Percentiles rank a stretch among this genome's conserved stretches.
Conservation (phyloP, 2,888 invertebrate species). For the Mesoligia furuncula region DNA sequence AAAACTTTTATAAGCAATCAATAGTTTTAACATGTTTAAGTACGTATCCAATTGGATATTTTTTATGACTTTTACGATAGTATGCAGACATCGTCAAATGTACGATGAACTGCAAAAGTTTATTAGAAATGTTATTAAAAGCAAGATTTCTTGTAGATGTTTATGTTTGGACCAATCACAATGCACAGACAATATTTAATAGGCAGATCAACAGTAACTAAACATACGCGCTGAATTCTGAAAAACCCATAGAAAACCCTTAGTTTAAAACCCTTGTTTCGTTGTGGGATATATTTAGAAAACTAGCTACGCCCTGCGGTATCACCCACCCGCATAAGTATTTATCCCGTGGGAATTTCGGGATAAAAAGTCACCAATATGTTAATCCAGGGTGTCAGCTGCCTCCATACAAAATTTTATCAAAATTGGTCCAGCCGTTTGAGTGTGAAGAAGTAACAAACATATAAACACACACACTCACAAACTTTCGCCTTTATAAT, state of each 20-base stretch:
- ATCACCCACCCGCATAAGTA: no score
- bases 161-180: background rate
- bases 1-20: slow-evolving; percentile 38
- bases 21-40: slow-evolving; percentile 18
- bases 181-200: background rate
- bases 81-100: slow-evolving; percentile 19
- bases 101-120: slow-evolving; percentile 29
- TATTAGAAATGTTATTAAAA: background rate
- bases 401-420: no score
- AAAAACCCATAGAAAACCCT: background rate
- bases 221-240: background rate
- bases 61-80: slow-evolving; percentile 12
- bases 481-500: no score
- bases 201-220: background rate
- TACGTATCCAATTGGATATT: slow-evolving; percentile 21
- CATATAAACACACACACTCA: no score
- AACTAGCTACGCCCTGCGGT: background rate
- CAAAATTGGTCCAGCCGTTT: no score
- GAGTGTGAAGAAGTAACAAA: no score
- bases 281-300: background rate
- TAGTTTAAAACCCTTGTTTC: background rate
- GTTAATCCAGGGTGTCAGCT: no score
- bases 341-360: no score
- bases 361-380: no score
- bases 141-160: background rate